A percentile compares a stretch with the other conserved stretches of the same genome.
phyloP scores from a whole-genome alignment of 2,888 invertebrate species.

The Clunio marinus region DNA sequence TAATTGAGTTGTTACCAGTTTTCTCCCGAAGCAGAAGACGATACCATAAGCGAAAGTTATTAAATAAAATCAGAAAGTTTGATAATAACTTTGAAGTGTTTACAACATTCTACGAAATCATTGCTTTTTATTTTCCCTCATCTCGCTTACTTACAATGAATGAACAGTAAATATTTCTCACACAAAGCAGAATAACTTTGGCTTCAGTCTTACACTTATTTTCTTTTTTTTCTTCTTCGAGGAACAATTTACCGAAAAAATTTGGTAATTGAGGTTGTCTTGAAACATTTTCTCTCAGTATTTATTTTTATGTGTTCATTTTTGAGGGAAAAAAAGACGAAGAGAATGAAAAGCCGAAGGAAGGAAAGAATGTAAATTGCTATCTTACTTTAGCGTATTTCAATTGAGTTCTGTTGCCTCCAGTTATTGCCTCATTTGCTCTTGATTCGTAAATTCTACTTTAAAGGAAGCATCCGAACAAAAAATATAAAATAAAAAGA shows the following conservation, averaged over 20 bases:
- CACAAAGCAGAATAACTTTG: slow-evolving; percentile 31
- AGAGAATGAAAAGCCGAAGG: neutral
- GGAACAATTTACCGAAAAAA: slow-evolving; percentile 11
- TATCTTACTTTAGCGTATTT: slow-evolving; percentile 16
- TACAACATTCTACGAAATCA: slow-evolving; percentile 15
- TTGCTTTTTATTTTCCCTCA: slow-evolving; percentile 17
- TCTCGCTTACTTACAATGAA: slow-evolving; percentile 1
- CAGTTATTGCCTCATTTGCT: slow-evolving; percentile 28
- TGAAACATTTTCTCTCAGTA: slow-evolving; percentile 18
- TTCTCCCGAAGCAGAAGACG: too few species aligned
- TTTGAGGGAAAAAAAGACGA: neutral
- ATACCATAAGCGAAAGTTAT: too few species aligned
- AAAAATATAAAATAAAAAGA: neutral
- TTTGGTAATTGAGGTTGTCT: slow-evolving; percentile 20
- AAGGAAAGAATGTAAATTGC: slow-evolving; percentile 26
- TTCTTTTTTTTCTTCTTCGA: neutral
- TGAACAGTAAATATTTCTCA: slow-evolving; percentile 34
- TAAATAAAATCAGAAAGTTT: neutral
- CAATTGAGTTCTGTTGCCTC: slow-evolving; percentile 19
- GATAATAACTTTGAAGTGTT: neutral
- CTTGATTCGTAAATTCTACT: neutral
- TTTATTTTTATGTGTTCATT: slow-evolving; percentile 17
- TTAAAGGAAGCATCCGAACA: slow-evolving; percentile 8
- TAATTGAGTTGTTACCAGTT: neutral
- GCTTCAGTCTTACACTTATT: neutral